These are phyloP conservation scores for Hetaerina titia DNA, from an alignment of 2,888 invertebrate species.

Conservation along the genomic window DNA sequence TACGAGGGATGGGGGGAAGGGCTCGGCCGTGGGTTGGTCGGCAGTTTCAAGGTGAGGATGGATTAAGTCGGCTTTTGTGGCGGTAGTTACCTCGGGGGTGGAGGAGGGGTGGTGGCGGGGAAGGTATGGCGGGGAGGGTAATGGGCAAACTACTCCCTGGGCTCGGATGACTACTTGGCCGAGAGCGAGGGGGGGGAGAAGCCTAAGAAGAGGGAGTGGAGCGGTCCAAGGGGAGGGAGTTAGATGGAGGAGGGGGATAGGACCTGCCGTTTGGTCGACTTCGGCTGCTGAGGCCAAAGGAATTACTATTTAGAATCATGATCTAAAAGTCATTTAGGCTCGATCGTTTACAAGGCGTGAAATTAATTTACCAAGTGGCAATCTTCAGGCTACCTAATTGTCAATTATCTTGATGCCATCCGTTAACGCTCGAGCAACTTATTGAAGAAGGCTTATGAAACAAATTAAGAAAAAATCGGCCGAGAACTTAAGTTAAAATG, in stretches of 20 bases:
- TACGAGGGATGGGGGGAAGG: neutral
- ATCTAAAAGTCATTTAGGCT: neutral
- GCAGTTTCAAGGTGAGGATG: conserved; percentile 32
- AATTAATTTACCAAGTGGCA: neutral
- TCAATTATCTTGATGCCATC: no score
- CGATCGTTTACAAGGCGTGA: neutral
- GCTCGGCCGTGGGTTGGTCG: neutral
- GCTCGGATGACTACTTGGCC: conserved; percentile 10
- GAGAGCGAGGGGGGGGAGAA: neutral
- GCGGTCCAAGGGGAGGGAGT: neutral
- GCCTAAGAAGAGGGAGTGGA: neutral
- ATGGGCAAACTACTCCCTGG: neutral
- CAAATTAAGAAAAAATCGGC: no score
- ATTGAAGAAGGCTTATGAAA: no score
- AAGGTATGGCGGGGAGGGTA: neutral
- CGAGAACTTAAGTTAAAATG: no score
- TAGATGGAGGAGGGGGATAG: neutral
- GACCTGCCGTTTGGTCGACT: neutral
- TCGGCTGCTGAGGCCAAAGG: neutral
- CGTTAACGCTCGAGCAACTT: no score
- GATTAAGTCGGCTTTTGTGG: conserved; percentile 43
- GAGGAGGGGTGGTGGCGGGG: neutral
- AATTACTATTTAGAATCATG: neutral
- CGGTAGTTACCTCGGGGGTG: neutral
- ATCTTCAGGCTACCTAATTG: no score